Evolutionary conservation across 2,888 invertebrate genomes (phyloP).

Genomic region (Ramazzottius varieornatus): DNA sequence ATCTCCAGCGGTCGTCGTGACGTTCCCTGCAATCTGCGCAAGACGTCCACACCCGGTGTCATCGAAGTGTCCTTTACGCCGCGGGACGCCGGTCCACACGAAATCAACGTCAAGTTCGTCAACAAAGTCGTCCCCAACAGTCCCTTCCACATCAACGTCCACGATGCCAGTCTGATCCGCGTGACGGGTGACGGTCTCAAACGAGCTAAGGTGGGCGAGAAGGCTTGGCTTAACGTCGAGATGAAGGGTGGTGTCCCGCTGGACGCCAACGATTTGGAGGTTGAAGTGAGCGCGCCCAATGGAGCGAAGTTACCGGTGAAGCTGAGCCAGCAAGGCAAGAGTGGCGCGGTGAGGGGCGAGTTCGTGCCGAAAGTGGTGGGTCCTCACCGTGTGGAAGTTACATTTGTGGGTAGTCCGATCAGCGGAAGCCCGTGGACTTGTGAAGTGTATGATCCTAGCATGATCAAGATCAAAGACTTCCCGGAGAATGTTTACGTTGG

Average conservation of each 20-base stretch:
- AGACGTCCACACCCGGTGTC: neutral
- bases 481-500: neutral
- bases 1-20: neutral
- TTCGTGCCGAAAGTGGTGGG: slow-evolving; percentile 32
- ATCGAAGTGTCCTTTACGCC: slow-evolving; percentile 59
- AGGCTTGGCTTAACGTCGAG: slow-evolving; percentile 18
- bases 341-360: slow-evolving; percentile 77
- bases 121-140: slow-evolving; percentile 16
- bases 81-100: slow-evolving; percentile 60
- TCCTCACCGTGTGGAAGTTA: slow-evolving; percentile 42
- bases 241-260: slow-evolving; percentile 16
- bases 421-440: slow-evolving; percentile 18
- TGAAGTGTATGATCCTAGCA: slow-evolving; percentile 15
- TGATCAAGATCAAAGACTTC: neutral
- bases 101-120: slow-evolving; percentile 56
- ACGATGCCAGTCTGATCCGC: slow-evolving; percentile 12
- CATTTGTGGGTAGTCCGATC: slow-evolving; percentile 16
- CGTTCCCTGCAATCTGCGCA: slow-evolving; percentile 10
- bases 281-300: slow-evolving; percentile 21
- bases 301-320: slow-evolving; percentile 46
- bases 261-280: slow-evolving; percentile 16
- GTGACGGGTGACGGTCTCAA: slow-evolving; percentile 17
- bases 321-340: slow-evolving; percentile 70
- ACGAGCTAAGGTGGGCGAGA: slow-evolving; percentile 14
- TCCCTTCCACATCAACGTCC: slow-evolving; percentile 17